These are phyloP conservation scores for Paelopatides confundens DNA, from an alignment of 53 echinoderm and acorn worm species.

Conservation along the genomic window DNA sequence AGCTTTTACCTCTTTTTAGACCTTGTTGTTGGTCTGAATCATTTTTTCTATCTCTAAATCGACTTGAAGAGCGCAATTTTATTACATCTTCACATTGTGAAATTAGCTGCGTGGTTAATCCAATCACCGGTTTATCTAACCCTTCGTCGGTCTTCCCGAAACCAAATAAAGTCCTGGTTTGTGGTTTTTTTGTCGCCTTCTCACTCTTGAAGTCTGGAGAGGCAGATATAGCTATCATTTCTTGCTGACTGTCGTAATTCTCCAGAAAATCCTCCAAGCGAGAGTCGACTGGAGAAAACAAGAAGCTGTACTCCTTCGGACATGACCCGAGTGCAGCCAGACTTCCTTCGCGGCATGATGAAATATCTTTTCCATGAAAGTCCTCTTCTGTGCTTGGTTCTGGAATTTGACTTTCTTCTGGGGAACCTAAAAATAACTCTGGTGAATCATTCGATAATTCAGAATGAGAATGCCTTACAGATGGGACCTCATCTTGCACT, in stretches of 20 bases:
- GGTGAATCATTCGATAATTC: background rate
- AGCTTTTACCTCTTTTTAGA: background rate
- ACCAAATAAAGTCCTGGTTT: background rate
- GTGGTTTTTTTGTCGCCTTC: background rate
- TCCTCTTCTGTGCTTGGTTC: background rate
- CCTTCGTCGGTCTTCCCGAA: background rate
- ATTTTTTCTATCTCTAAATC: background rate
- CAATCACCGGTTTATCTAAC: background rate
- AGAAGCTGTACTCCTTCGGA: conserved; percentile 13
- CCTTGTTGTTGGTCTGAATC: background rate
- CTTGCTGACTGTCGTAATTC: conserved; percentile 34
- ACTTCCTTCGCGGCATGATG: background rate
- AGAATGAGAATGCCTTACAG: background rate
- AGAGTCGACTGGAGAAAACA: conserved; percentile 44
- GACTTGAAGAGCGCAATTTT: background rate
- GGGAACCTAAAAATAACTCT: conserved; percentile 36
- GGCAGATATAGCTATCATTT: conserved; percentile 28
- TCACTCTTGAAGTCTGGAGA: conserved; percentile 15
- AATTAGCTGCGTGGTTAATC: too few relatives aligned
- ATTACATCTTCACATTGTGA: background rate
- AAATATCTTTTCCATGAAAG: background rate
- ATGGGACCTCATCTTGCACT: background rate
- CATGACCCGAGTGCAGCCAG: background rate
- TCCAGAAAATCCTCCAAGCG: conserved; percentile 27
- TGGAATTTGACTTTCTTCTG: background rate